Base-by-base conservation (phyloP, 2,888 invertebrate species). In the Drymonia ruficornis region DNA sequence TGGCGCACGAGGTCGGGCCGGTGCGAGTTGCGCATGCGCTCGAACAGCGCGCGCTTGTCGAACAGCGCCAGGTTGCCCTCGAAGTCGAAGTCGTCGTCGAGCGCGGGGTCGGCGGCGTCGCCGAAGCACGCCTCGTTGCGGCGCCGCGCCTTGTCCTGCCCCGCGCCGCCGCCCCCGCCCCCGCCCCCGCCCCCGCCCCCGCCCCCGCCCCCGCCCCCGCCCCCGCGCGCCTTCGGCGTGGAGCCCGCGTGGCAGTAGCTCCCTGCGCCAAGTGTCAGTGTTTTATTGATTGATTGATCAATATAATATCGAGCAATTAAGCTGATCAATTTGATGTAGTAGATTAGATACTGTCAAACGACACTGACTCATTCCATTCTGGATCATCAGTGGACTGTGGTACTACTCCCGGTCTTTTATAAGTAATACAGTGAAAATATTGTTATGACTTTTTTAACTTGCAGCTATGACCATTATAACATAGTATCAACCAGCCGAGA, bases 41-140 rank as follows among this genome's bases (percentile, higher is more conserved):
- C 83, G 87, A 89, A 87, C 54, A 89, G 82, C 65, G 86, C 89
- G 56, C 76, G 81, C 88, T 98, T 98, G 88, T 98, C 96, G 88
- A 98, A 98, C 48, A 98, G 91, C 19, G 98, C 98, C 53, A 98
- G 93, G 91, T 98, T 98, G 64, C 97, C 97, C 82, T 98, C 98
- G 93, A 98, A 98, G 93, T 98, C 98, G 92, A 98, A 98, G 74
- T 98, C 98, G 80, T 96, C 94, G 66, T 89, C 93, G 50, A 95
- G 83, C 64, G 94, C 87, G 50, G 93, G 93, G 52, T 95, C 94
- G 65, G 96, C 96, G 11, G 95, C 89, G 43, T 96, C 95, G 29
- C 96, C 97, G 88, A 97, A 97, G 80, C 96, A 96, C 53, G 96
- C 95, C 80, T 96, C 96, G 84, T 96, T 95, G 69, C 94, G 93